phyloP scores from a whole-genome alignment of 2,888 invertebrate species.

The Hirtodrosophila cameraria region DNA sequence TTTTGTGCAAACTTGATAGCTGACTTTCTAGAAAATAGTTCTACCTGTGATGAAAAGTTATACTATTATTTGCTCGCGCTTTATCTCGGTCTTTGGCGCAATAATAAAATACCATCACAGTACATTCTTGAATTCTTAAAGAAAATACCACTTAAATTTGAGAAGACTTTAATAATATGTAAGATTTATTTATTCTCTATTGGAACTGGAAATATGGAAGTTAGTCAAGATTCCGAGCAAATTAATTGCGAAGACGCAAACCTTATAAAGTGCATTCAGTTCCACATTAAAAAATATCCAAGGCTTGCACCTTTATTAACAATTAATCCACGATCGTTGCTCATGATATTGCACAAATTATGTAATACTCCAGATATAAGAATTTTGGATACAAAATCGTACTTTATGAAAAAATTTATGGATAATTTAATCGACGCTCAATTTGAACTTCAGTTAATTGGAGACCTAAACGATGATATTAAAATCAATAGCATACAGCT shows the following conservation, averaged over 20 bases:
- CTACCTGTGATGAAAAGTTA: constrained; percentile 26
- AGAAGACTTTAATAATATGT: constrained; percentile 47
- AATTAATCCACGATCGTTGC: constrained; percentile 32
- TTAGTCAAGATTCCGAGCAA: background rate
- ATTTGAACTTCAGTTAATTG: constrained; percentile 31
- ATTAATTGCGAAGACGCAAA: constrained; percentile 1
- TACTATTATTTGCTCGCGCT: constrained; percentile 47
- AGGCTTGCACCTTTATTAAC: constrained; percentile 10
- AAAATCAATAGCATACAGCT: constrained; percentile 9
- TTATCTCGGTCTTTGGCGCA: constrained; percentile 51
- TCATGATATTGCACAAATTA: constrained; percentile 41
- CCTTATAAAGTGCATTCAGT: constrained; percentile 17
- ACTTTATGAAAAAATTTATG: constrained; percentile 31
- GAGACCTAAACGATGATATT: constrained; percentile 37
- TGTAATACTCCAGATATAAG: constrained; percentile 19
- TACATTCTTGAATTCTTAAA: constrained; percentile 38
- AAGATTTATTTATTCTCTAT: constrained; percentile 40
- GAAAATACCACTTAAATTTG: constrained; percentile 21
- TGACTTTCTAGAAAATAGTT: constrained; percentile 16
- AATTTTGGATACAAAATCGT: constrained; percentile 32
- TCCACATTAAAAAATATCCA: constrained; percentile 21
- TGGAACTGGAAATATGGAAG: constrained; percentile 2
- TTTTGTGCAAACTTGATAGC: constrained; percentile 35
- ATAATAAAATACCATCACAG: constrained; percentile 19
- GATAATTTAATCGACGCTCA: constrained; percentile 4